These are phyloP conservation scores for Amia ocellicauda DNA, from an alignment of 2,113 vertebrate genomes.

Conservation along the genomic window DNA sequence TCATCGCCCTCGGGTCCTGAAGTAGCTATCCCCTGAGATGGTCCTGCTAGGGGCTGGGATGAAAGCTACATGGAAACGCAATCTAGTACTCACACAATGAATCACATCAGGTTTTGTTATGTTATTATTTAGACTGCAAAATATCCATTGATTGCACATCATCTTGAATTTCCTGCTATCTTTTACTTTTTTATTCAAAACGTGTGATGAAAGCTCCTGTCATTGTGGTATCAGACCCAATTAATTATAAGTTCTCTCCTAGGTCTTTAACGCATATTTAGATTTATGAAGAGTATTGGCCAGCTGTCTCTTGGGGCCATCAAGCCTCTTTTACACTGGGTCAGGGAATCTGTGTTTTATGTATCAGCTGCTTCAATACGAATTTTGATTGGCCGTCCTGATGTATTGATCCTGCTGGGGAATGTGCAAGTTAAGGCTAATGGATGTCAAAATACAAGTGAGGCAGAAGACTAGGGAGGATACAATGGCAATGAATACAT, in stretches of 20 bases:
- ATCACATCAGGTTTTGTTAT: no score
- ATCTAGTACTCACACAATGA: no score
- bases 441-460: constrained; percentile 4
- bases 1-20: no score
- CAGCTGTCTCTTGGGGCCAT: constrained; percentile 8
- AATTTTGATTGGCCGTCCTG: constrained; percentile 34
- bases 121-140: no score
- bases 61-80: no score
- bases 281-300: constrained; percentile 17
- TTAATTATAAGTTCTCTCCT: background rate
- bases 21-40: no score
- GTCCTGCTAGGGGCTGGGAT: no score
- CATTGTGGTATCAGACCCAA: no score
- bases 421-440: constrained; percentile 28
- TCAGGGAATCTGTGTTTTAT: background rate
- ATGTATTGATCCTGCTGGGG: constrained; percentile 39
- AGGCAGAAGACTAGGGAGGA: constrained; percentile 8
- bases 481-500: constrained; percentile 12
- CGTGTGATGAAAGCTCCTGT: no score
- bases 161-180: no score
- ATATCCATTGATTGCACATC: no score
- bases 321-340: background rate
- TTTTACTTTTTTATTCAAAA: no score
- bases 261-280: background rate
- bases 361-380: background rate